phyloP scores from a whole-genome alignment of 2,113 vertebrate genomes.

The Psephotus haematonotus region DNA sequence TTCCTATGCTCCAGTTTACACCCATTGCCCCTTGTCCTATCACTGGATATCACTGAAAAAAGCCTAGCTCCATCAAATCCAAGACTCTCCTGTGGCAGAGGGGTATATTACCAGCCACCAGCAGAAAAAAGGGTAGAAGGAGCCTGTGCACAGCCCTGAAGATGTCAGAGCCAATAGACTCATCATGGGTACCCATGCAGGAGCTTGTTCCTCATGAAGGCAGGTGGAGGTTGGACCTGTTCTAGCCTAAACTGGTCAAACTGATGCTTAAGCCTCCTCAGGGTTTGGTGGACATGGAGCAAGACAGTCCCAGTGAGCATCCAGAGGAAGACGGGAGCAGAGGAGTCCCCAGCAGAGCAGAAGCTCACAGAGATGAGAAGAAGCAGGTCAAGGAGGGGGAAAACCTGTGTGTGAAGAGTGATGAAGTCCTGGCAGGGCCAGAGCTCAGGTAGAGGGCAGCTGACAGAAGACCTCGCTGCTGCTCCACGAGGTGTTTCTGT shows the following conservation, averaged over 20 bases:
- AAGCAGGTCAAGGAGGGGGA: neutral
- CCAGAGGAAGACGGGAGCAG: neutral
- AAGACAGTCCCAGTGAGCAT: neutral
- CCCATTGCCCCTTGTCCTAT: no score
- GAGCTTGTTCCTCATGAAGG: neutral
- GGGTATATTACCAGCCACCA: fast-evolving
- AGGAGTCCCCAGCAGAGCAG: neutral
- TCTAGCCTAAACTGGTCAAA: neutral
- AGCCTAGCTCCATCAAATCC: no score
- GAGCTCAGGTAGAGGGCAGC: neutral
- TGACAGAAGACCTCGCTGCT: fast-evolving
- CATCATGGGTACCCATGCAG: neutral
- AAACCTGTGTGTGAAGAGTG: fast-evolving
- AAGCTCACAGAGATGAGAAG: neutral
- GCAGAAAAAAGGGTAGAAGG: neutral
- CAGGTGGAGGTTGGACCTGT: neutral
- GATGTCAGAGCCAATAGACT: neutral
- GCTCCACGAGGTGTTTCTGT: neutral
- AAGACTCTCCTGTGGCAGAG: neutral
- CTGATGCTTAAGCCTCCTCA: neutral
- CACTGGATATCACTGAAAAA: no score
- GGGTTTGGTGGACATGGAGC: neutral
- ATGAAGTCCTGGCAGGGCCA: neutral
- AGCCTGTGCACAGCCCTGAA: neutral
- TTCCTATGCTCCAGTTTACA: no score